These are phyloP conservation scores for Falco columbarius DNA, from an alignment of 2,797 vertebrate genomes.

Conservation along the genomic window DNA sequence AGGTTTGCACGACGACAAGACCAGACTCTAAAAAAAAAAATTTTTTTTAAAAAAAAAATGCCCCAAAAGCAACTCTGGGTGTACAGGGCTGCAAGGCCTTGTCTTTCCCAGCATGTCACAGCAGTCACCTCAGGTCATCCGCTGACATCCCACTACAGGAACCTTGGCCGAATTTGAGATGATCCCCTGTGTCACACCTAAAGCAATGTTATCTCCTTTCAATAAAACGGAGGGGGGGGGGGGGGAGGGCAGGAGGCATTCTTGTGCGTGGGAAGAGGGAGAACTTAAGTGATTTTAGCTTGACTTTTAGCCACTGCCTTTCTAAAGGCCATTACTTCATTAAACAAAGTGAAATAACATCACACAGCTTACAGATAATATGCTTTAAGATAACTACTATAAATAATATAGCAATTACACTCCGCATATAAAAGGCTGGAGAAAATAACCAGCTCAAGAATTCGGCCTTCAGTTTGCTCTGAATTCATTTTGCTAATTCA, in stretches of 20 bases:
- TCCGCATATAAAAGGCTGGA: not conserved
- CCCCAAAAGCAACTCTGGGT: not conserved
- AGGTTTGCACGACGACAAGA: conserved; percentile 27
- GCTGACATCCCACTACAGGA: not conserved
- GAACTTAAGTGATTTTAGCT: conserved; percentile 12
- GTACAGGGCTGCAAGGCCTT: not conserved
- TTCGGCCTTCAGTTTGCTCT: not conserved
- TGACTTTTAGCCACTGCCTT: conserved; percentile 11
- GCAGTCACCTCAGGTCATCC: not conserved
- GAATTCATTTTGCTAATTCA: conserved; percentile 26
- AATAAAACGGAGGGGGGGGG: not conserved
- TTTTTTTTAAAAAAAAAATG: too few relatives aligned
- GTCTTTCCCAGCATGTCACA: not conserved
- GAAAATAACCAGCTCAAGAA: conserved; percentile 33
- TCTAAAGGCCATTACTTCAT: conserved; percentile 59
- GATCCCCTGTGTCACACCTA: not conserved
- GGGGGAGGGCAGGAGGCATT: not conserved
- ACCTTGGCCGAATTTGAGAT: not conserved
- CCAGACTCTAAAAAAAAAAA: not conserved
- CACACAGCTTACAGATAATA: conserved; percentile 59
- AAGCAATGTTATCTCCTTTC: not conserved
- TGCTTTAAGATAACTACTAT: conserved; percentile 59
- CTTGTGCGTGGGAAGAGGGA: not conserved
- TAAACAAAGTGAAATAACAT: conserved; percentile 42
- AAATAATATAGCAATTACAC: conserved; percentile 65